A percentile compares a stretch with the other conserved stretches of the same genome.
Evolutionary conservation across 2,113 vertebrate genomes (phyloP).

Genomic region (Plectropomus leopardus): DNA sequence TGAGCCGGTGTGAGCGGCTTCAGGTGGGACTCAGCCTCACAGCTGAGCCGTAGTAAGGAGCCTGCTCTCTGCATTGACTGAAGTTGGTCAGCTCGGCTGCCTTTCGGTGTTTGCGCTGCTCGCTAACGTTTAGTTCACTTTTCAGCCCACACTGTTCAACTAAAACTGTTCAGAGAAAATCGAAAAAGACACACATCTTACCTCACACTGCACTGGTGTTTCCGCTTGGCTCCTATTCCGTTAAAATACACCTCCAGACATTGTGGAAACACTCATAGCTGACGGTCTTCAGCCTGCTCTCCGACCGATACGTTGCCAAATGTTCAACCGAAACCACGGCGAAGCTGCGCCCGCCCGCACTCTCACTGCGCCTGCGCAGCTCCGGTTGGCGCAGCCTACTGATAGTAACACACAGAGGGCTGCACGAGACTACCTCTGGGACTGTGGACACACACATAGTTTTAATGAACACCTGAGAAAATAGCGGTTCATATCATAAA

Average conservation of each 20-base stretch:
- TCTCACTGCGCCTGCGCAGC: slow-evolving; percentile 77
- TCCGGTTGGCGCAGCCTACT: slow-evolving; percentile 53
- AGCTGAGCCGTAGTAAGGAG: slow-evolving; percentile 35
- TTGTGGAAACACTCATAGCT: slow-evolving; percentile 46
- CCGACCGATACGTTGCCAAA: slow-evolving; percentile 74
- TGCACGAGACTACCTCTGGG: slow-evolving; percentile 7
- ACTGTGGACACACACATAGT: neutral
- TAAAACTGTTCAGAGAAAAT: slow-evolving; percentile 35
- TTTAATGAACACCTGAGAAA: neutral
- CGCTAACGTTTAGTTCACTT: slow-evolving; percentile 78
- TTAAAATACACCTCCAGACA: slow-evolving; percentile 66
- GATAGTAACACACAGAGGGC: slow-evolving; percentile 72
- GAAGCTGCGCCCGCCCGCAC: slow-evolving; percentile 76
- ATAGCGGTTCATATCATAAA: neutral
- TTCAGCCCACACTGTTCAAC: slow-evolving; percentile 41
- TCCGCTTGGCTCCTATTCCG: slow-evolving; percentile 62
- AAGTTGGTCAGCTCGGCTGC: slow-evolving; percentile 73
- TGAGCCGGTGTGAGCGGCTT: neutral
- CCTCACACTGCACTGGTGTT: slow-evolving; percentile 30
- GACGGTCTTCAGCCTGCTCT: slow-evolving; percentile 62
- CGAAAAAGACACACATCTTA: slow-evolving; percentile 50
- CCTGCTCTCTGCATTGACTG: slow-evolving; percentile 52
- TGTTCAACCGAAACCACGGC: slow-evolving; percentile 86
- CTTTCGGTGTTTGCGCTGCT: slow-evolving; percentile 65
- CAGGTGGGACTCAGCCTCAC: neutral